Percentiles rank a stretch among this genome's conserved stretches.
Conservation (phyloP, 2,888 invertebrate genomes). For the Subacronicta megacephala region DNA sequence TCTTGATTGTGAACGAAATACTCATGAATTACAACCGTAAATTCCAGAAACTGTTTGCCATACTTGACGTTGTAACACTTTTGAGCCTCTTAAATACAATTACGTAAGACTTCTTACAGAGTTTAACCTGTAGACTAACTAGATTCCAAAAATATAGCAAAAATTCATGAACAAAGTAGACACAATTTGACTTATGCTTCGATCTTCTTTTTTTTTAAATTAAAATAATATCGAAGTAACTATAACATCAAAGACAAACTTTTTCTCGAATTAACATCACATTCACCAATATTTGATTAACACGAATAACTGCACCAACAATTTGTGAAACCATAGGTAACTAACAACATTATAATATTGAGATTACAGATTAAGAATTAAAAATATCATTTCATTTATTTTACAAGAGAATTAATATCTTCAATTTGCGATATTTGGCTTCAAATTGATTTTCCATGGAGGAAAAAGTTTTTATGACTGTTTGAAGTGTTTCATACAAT, state of each 20-base stretch:
- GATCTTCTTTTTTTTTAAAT: no score
- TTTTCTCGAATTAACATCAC: conserved; percentile 44
- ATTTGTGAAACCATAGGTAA: conserved; percentile 83
- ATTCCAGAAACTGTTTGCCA: conserved; percentile 27
- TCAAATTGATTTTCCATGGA: conserved; percentile 69
- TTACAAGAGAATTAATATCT: conserved; percentile 70
- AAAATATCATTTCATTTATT: conserved; percentile 69
- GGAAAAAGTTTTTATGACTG: conserved; percentile 60
- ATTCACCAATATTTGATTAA: conserved; percentile 23
- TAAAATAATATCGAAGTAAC: no score
- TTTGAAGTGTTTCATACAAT: conserved; percentile 62
- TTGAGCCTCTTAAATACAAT: conserved; percentile 37
- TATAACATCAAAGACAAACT: conserved; percentile 14
- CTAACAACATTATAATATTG: conserved; percentile 76
- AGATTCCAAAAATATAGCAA: conserved; percentile 18
- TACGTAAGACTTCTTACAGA: conserved; percentile 48
- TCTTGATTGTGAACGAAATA: conserved; percentile 12
- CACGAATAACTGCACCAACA: conserved; percentile 73
- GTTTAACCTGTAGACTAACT: conserved; percentile 52
- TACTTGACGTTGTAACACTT: conserved; percentile 3
- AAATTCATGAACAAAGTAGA: conserved; percentile 17
- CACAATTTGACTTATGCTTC: no score
- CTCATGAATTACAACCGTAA: conserved; percentile 8
- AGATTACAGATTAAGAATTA: conserved; percentile 75
- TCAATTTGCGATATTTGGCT: conserved; percentile 85